Conservation (phyloP, 2,888 invertebrate genomes). For the Kryphioiulus occultus region DNA sequence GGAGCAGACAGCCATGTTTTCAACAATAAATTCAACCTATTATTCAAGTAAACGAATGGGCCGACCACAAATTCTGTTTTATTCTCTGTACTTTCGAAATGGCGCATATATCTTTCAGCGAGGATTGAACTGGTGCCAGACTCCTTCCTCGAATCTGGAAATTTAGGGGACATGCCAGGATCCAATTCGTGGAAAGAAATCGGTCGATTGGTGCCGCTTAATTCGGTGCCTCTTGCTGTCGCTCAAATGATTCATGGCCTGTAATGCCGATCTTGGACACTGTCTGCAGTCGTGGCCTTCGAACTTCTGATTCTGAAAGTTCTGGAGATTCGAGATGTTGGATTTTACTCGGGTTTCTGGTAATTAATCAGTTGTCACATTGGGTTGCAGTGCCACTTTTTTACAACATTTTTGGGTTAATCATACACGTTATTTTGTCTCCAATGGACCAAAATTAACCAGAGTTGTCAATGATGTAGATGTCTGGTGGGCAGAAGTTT, state of each 20-base stretch:
- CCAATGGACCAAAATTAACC: no score
- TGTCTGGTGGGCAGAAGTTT: no score
- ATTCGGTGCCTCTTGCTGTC: not conserved
- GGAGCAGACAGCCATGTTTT: not conserved
- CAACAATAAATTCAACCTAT: constrained; percentile 20
- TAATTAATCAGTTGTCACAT: no score
- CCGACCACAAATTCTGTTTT: constrained; percentile 21
- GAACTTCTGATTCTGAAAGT: no score
- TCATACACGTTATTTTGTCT: no score
- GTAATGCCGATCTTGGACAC: not conserved
- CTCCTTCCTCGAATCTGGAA: constrained; percentile 17
- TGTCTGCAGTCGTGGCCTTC: not conserved
- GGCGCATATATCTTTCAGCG: constrained; percentile 3
- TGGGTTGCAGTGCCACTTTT: no score
- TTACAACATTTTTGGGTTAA: no score
- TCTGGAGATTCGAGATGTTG: no score
- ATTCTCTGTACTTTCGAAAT: constrained; percentile 27
- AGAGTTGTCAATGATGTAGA: no score
- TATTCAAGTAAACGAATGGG: constrained; percentile 30
- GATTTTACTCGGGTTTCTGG: no score
- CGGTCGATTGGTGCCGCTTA: constrained; percentile 1
- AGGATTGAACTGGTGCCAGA: constrained; percentile 12
- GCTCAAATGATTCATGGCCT: not conserved
- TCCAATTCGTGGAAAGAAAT: constrained; percentile 29
- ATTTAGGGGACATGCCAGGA: constrained; percentile 24